A percentile compares a stretch with the other conserved stretches of the same genome.
Evolutionary conservation across 2,888 invertebrate species (phyloP).

Genomic region (Furcula furcula): DNA sequence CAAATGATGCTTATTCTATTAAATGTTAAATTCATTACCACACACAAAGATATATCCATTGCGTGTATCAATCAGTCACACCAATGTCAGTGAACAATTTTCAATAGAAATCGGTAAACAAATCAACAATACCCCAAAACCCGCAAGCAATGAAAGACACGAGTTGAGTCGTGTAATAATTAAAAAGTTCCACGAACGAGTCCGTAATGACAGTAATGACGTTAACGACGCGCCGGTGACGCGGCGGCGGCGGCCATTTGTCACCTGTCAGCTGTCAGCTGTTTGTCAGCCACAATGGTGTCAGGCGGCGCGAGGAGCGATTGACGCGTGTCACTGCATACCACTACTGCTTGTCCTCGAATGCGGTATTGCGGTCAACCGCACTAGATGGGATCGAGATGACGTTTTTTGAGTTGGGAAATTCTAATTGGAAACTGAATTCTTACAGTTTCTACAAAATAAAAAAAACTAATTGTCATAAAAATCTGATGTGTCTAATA

Average conservation of each 20-base stretch:
- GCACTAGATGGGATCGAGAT: no score
- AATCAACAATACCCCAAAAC: constrained; percentile 5
- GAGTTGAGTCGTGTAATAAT: constrained; percentile 47
- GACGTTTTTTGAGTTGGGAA: no score
- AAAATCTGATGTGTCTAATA: no score
- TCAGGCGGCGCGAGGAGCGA: constrained; percentile 60
- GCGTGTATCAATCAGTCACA: no score
- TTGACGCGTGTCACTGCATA: constrained; percentile 58
- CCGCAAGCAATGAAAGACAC: constrained; percentile 17
- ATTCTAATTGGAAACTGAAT: no score
- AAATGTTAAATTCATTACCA: no score
- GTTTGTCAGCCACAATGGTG: constrained; percentile 67
- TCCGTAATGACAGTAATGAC: constrained; percentile 59
- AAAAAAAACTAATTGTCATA: no score
- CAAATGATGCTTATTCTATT: no score
- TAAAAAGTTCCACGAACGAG: constrained; percentile 59
- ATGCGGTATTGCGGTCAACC: constrained; percentile 5
- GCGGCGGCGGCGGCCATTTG: constrained; percentile 50
- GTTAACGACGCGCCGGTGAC: constrained; percentile 52
- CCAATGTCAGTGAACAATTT: no score
- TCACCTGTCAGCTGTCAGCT: constrained; percentile 63
- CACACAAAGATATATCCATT: no score
- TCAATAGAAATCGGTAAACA: constrained; percentile 3
- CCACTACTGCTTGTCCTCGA: constrained; percentile 25
- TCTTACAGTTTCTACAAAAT: no score